Evolutionary conservation across 2,888 invertebrate species (phyloP).

Genomic region (Ferrisia virgata): DNA sequence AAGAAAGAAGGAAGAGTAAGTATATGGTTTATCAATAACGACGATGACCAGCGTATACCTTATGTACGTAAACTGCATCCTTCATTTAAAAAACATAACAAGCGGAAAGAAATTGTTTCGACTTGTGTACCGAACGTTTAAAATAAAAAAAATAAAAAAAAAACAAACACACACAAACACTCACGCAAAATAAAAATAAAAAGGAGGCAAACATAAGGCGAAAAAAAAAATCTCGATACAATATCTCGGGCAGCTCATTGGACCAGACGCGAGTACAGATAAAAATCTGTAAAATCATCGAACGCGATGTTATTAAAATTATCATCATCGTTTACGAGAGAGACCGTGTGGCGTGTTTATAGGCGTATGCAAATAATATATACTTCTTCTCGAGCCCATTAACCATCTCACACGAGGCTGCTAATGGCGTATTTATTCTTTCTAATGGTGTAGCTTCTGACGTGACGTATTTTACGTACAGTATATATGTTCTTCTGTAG

Average conservation of each 20-base stretch:
- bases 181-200: background rate
- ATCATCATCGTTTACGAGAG: constrained; percentile 22
- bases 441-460: background rate
- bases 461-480: background rate
- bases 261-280: background rate
- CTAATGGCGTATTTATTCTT: background rate
- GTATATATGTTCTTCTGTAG: no score
- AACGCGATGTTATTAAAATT: constrained; percentile 26
- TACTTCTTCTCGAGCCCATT: background rate
- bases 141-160: background rate
- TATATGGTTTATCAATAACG: background rate
- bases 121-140: background rate
- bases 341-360: constrained; percentile 3
- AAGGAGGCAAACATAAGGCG: background rate
- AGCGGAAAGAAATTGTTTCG: background rate
- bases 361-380: constrained; percentile 24
- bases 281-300: constrained; percentile 26
- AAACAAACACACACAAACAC: background rate
- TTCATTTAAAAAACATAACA: background rate
- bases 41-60: background rate
- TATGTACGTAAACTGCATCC: background rate
- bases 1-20: background rate
- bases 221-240: constrained; percentile 1
- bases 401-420: constrained; percentile 12
- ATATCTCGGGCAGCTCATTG: background rate